Conservation (phyloP, 2,888 invertebrate species). For the Stenichneumon culpator region DNA sequence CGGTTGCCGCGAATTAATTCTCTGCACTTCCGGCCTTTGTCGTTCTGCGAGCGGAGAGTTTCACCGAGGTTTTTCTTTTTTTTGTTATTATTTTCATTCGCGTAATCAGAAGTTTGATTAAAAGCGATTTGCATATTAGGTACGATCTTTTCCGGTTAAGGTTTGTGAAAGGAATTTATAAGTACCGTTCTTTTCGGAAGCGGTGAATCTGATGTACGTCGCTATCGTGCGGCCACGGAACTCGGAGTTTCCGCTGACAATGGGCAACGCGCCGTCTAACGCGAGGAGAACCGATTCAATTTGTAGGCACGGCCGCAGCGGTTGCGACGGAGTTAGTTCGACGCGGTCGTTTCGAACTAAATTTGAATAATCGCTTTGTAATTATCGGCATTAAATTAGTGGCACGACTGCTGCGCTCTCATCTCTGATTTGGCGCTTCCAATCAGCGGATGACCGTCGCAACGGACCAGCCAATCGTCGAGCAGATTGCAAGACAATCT, state of each 20-base stretch:
- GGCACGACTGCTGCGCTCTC: not conserved
- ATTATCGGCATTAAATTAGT: constrained; percentile 39
- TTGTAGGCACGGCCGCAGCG: constrained; percentile 11
- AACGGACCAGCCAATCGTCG: not conserved
- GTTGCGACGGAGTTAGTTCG: constrained; percentile 15
- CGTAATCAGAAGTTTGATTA: constrained; percentile 42
- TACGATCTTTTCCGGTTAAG: not conserved
- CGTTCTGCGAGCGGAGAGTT: not conserved
- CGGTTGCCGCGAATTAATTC: not conserved
- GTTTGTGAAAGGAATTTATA: not conserved
- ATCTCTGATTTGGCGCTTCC: constrained; percentile 24
- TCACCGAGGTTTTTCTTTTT: not conserved
- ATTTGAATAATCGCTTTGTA: constrained; percentile 55
- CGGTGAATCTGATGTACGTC: constrained; percentile 1
- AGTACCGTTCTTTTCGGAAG: not conserved
- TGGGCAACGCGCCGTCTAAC: constrained; percentile 22
- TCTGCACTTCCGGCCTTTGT: constrained; percentile 3
- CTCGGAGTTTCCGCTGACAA: constrained; percentile 1
- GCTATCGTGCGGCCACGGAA: not conserved
- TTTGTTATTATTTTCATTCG: constrained; percentile 4
- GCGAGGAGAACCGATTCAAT: constrained; percentile 43
- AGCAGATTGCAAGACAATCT: not conserved
- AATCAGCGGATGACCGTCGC: constrained; percentile 2
- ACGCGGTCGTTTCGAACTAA: constrained; percentile 37
- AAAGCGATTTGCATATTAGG: constrained; percentile 43